Base-by-base conservation (phyloP, 2,113 vertebrate species). In the Menidia beryllina region DNA sequence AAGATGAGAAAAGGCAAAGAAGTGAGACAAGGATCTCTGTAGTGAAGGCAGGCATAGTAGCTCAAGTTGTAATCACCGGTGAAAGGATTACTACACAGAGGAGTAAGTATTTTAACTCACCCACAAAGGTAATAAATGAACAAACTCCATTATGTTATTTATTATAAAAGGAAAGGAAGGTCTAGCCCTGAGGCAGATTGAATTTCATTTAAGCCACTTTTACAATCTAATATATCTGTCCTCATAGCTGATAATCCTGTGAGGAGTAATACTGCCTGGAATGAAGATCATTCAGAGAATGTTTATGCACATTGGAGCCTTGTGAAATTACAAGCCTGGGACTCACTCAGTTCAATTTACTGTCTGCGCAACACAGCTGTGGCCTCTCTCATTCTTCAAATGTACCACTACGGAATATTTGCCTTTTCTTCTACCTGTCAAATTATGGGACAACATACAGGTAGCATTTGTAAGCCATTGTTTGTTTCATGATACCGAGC, bases 231-330 rank as follows among this genome's bases (percentile, higher is more conserved):
- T 86, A 72, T 75, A 83, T 82, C 82, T 73, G 69, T 85, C 76
- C 55, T 79, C 69, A 19, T 59, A 53, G 63, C 65, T 43, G 17
- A 43, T 66, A 72, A 74, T 80, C 81, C 75, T 52, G 36, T 47
- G 68, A 80, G 69, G 71, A 81, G 80, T 69, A 81, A 69, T 82
- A 81, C 78, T 81, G 71, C 66, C 77, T 87, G 78, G 86, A 90
- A 86, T 81, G 83, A 86, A 66, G 77, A 88, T 89, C 71, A 84
- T 86, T 84, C 73, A 49, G 69, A 80, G 82, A 87, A 87, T 88
- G 84, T 85, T 87, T 78, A 68, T 86, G 74, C 74, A 85, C 70
- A 65, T 66, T 67, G 51, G 72, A 81, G 60, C 50, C 62, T 79
- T 79, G 82, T 70, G 65, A 89, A 91, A 93, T 88, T 81, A 87